Evolutionary conservation across 2,797 vertebrate genomes (phyloP).

Genomic region (Coregonus ussuriensis): DNA sequence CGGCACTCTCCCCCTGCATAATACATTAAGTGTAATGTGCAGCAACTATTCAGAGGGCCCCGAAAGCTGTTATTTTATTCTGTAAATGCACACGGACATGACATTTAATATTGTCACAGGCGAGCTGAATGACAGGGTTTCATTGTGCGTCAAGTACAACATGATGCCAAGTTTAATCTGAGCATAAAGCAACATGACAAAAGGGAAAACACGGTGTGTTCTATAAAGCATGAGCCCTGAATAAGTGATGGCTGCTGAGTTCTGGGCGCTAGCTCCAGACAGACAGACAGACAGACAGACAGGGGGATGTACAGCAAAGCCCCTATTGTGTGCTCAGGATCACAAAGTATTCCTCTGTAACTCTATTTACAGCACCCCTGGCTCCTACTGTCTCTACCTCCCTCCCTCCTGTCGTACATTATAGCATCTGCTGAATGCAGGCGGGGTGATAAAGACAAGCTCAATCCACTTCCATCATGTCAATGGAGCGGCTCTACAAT

Average conservation of each 20-base stretch:
- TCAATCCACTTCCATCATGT: conserved; percentile 54
- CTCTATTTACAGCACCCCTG: conserved; percentile 75
- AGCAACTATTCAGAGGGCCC: conserved; percentile 82
- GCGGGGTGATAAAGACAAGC: conserved; percentile 65
- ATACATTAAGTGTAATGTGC: conserved; percentile 97
- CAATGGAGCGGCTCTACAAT: conserved; percentile 70
- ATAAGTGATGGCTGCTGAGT: conserved; percentile 86
- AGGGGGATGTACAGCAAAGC: conserved; percentile 15
- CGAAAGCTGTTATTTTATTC: conserved; percentile 95
- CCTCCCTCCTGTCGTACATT: conserved; percentile 66
- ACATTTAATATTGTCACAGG: conserved; percentile 95
- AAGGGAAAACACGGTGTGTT: conserved; percentile 82
- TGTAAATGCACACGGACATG: conserved; percentile 95
- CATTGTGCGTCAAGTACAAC: conserved; percentile 90
- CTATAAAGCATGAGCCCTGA: conserved; percentile 81
- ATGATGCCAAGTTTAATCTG: conserved; percentile 90
- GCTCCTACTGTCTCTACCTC: conserved; percentile 65
- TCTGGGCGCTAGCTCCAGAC: conserved; percentile 72
- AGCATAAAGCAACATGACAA: conserved; percentile 84
- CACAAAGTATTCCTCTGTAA: conserved; percentile 76
- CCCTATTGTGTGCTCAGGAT: conserved; percentile 75
- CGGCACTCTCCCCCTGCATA: conserved; percentile 93
- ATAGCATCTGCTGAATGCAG: conserved; percentile 68
- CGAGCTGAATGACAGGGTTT: conserved; percentile 91
- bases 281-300: conserved; percentile 35